phyloP scores from a whole-genome alignment of 1,140 invertebrate genomes.

The Dendrolimus kikuchii region DNA sequence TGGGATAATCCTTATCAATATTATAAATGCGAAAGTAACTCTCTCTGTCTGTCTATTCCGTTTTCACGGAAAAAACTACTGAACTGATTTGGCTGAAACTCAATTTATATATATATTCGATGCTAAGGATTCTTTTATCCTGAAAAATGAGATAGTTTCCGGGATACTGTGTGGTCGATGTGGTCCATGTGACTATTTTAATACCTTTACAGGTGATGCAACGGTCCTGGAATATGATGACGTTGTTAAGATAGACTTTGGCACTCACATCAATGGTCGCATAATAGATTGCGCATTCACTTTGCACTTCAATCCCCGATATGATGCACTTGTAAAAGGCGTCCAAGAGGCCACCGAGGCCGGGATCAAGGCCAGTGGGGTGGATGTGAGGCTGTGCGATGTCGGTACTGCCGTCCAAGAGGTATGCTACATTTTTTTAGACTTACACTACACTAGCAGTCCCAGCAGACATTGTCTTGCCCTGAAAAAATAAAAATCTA shows the following conservation, averaged over 20 bases:
- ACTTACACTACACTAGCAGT: not conserved
- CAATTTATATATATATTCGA: no score
- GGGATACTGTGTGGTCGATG: no score
- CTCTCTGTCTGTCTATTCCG: no score
- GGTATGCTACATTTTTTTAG: slow-evolving; percentile 19
- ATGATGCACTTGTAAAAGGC: slow-evolving; percentile 95
- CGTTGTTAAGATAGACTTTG: slow-evolving; percentile 99
- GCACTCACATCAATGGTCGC: slow-evolving; percentile 98
- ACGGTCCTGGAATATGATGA: slow-evolving; percentile 97
- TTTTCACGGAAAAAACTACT: no score
- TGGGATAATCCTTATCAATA: no score
- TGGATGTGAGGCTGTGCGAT: slow-evolving; percentile 98
- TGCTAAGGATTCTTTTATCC: no score
- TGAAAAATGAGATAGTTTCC: no score
- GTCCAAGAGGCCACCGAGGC: slow-evolving; percentile 98
- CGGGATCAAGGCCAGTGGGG: slow-evolving; percentile 95
- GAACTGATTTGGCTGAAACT: no score
- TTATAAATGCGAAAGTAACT: no score
- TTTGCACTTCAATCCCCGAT: slow-evolving; percentile 96
- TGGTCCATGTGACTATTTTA: no score
- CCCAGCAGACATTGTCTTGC: no score
- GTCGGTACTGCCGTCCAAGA: slow-evolving; percentile 98
- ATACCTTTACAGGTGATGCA: slow-evolving; percentile 77
- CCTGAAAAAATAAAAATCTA: no score
- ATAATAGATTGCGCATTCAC: slow-evolving; percentile 99